Conservation (phyloP, 92 coral and sea anemone genomes). For the Blastomussa wellsi region DNA sequence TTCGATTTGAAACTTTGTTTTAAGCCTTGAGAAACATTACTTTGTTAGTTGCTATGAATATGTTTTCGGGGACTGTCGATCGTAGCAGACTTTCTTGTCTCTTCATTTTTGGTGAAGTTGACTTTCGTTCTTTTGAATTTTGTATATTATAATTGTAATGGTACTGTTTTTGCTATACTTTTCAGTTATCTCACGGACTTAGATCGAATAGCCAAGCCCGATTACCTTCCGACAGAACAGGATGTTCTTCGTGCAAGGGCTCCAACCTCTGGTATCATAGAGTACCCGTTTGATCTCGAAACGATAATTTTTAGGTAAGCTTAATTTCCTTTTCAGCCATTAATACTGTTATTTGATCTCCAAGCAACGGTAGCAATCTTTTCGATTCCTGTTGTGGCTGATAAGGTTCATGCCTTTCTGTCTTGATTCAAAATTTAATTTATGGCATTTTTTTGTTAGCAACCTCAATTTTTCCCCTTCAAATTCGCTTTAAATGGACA, state of each 20-base stretch:
- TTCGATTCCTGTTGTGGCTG: slow-evolving; percentile 29
- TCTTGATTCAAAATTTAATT: slow-evolving; percentile 13
- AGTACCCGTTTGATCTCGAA: slow-evolving; percentile 98
- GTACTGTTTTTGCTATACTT: neutral
- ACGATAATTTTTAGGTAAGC: slow-evolving; percentile 98
- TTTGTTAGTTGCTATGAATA: neutral
- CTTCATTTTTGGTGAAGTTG: slow-evolving; percentile 11
- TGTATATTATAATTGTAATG: slow-evolving; percentile 24
- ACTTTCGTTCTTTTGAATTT: slow-evolving; percentile 27
- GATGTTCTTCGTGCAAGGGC: slow-evolving; percentile 98
- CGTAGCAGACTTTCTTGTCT: neutral
- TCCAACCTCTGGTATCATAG: slow-evolving; percentile 98
- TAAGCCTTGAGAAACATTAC: neutral
- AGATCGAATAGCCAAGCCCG: slow-evolving; percentile 91
- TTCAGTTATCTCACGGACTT: slow-evolving; percentile 92
- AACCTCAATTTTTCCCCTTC: slow-evolving; percentile 16
- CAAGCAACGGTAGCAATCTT: slow-evolving; percentile 39
- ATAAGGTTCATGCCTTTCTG: slow-evolving; percentile 2
- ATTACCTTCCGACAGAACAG: slow-evolving; percentile 96
- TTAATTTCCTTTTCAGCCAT: slow-evolving; percentile 22
- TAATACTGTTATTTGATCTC: slow-evolving; percentile 48
- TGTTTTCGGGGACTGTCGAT: neutral
- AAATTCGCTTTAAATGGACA: slow-evolving; percentile 27
- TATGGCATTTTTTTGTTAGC: slow-evolving; percentile 16
- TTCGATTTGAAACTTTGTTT: slow-evolving; percentile 1